phyloP scores from a whole-genome alignment of 2,113 vertebrate genomes.

The Lepus americanus region DNA sequence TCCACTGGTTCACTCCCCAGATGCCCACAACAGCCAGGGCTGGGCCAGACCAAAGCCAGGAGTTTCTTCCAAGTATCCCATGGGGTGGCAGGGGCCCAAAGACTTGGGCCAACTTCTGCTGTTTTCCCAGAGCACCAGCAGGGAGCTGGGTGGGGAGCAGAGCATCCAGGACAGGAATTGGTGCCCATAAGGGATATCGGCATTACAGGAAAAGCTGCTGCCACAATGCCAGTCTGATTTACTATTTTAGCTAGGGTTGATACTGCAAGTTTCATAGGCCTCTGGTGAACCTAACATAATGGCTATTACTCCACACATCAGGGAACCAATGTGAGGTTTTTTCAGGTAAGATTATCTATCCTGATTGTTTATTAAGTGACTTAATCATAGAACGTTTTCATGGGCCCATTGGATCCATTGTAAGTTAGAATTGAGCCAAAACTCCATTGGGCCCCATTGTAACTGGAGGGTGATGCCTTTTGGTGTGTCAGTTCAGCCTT shows the following conservation, averaged over 20 bases:
- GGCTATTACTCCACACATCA: not conserved
- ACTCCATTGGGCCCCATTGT: not conserved
- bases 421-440: constrained; percentile 12
- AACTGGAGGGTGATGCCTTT: not conserved
- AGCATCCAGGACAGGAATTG: too few species aligned
- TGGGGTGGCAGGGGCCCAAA: too few species aligned
- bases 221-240: not conserved
- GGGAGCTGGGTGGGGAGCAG: too few species aligned
- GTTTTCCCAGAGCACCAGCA: too few species aligned
- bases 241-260: not conserved
- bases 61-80: too few species aligned
- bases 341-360: not conserved
- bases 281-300: not conserved
- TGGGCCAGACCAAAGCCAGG: too few species aligned
- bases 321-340: not conserved
- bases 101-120: too few species aligned
- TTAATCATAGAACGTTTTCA: not conserved
- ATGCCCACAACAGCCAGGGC: too few species aligned
- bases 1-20: too few species aligned
- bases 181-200: too few species aligned
- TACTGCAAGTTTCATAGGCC: not conserved
- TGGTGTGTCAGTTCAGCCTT: not conserved
- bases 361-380: not conserved
- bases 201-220: too few species aligned
- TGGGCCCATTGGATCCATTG: not conserved